Percentiles rank a stretch among this genome's conserved stretches.
These are phyloP conservation scores for Tamias sibiricus DNA, from an alignment of 2,113 vertebrate species.

Conservation along the genomic window DNA sequence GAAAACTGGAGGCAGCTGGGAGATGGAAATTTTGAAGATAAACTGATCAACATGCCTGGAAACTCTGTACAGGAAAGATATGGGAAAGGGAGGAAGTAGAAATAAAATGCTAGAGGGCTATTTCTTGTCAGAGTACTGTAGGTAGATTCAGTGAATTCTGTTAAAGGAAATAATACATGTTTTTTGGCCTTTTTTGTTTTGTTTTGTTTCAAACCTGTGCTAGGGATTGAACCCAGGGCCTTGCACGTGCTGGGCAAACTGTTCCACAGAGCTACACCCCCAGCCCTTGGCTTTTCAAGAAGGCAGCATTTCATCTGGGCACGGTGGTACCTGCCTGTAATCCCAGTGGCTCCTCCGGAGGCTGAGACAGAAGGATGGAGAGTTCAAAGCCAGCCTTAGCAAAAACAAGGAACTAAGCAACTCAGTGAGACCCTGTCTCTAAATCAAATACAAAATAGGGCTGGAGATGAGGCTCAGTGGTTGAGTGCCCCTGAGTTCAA, in stretches of 20 bases:
- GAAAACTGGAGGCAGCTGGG: not conserved
- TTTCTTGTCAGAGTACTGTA: not conserved
- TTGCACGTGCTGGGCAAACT: not conserved
- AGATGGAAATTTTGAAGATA: conserved; percentile 22
- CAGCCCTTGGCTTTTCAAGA: not conserved
- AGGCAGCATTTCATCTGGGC: not conserved
- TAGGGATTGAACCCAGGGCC: not conserved
- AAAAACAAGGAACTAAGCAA: too few relatives aligned
- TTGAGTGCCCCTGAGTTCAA: too few relatives aligned
- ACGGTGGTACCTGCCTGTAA: too few relatives aligned
- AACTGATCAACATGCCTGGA: conserved; percentile 19
- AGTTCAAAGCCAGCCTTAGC: too few relatives aligned
- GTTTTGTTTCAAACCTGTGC: not conserved
- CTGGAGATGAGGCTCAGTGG: too few relatives aligned
- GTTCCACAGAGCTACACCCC: not conserved
- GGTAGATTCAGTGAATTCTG: not conserved
- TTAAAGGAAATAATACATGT: not conserved
- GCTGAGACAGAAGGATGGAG: too few relatives aligned
- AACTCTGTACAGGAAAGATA: conserved; percentile 11
- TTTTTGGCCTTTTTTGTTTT: not conserved
- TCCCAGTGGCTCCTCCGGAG: too few relatives aligned
- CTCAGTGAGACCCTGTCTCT: too few relatives aligned
- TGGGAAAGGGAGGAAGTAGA: not conserved
- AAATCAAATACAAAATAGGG: too few relatives aligned
- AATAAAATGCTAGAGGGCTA: not conserved